A percentile compares a stretch with the other conserved stretches of the same genome.
phyloP scores from a whole-genome alignment of 2,113 vertebrate genomes.

The Nothoprocta perdicaria region DNA sequence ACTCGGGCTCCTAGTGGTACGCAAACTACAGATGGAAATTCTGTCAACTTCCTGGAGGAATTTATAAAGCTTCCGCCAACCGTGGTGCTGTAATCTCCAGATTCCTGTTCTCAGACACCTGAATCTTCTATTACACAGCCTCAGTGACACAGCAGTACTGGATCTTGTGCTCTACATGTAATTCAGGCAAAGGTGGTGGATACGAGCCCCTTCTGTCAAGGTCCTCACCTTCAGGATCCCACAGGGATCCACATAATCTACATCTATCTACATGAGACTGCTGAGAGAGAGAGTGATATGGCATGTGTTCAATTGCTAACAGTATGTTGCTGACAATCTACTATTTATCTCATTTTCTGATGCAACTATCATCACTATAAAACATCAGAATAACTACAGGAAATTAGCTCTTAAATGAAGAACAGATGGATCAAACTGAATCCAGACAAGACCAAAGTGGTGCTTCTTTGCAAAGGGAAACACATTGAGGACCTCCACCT shows the following conservation, averaged over 20 bases:
- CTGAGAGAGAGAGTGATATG: slow-evolving; percentile 69
- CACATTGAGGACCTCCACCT: slow-evolving; percentile 66
- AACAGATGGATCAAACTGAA: slow-evolving; percentile 69
- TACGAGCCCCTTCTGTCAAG: background rate
- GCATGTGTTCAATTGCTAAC: slow-evolving; percentile 65
- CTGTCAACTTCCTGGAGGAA: slow-evolving; percentile 12
- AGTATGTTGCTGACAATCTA: slow-evolving; percentile 72
- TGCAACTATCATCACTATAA: slow-evolving; percentile 74
- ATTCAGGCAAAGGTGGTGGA: background rate
- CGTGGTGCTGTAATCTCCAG: background rate
- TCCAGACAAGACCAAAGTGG: slow-evolving; percentile 71
- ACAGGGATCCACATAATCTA: slow-evolving; percentile 9
- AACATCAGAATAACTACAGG: slow-evolving; percentile 75
- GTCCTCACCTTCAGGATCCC: slow-evolving; percentile 36
- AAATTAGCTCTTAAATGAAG: slow-evolving; percentile 69
- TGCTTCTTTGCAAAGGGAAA: slow-evolving; percentile 53
- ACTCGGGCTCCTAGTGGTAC: background rate
- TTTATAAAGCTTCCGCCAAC: background rate
- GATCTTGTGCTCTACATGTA: background rate
- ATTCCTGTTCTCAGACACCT: background rate
- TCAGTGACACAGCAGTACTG: background rate
- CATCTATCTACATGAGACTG: slow-evolving; percentile 53
- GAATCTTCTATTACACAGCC: background rate
- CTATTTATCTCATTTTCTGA: slow-evolving; percentile 75
- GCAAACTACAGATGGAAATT: slow-evolving; percentile 24